Conservation (phyloP, 2,113 vertebrate species). For the Apistogramma diplotaenia region DNA sequence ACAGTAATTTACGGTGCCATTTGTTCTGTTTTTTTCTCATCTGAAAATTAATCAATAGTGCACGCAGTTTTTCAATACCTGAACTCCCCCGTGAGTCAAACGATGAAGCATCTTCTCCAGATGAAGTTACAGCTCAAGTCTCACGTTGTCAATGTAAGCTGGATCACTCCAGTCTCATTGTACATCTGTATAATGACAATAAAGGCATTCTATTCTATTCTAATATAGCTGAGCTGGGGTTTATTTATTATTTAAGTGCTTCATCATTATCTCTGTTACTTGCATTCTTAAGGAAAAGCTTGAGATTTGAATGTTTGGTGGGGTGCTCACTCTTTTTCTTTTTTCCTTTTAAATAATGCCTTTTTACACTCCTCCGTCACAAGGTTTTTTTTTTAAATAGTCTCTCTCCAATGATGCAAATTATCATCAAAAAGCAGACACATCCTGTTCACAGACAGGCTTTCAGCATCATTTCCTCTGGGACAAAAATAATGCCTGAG, state of each 20-base stretch:
- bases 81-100: neutral
- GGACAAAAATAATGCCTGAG: neutral
- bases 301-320: neutral
- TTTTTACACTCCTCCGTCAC: neutral
- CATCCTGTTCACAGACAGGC: neutral
- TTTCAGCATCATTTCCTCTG: conserved; percentile 6
- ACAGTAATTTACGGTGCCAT: neutral
- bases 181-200: no score
- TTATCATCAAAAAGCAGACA: neutral
- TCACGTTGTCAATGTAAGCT: neutral
- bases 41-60: neutral
- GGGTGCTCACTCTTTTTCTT: neutral
- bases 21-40: neutral
- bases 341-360: neutral
- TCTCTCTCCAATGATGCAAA: neutral
- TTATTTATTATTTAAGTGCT: neutral
- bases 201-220: no score
- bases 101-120: neutral
- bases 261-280: neutral
- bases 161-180: no score
- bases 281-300: neutral
- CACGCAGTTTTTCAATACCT: neutral
- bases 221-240: neutral
- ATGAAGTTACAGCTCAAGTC: neutral
- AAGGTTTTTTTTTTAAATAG: neutral